Percentiles rank a stretch among this genome's conserved stretches.
phyloP scores from a whole-genome alignment of 1,140 invertebrate species.

The Neodiprion fabricii region DNA sequence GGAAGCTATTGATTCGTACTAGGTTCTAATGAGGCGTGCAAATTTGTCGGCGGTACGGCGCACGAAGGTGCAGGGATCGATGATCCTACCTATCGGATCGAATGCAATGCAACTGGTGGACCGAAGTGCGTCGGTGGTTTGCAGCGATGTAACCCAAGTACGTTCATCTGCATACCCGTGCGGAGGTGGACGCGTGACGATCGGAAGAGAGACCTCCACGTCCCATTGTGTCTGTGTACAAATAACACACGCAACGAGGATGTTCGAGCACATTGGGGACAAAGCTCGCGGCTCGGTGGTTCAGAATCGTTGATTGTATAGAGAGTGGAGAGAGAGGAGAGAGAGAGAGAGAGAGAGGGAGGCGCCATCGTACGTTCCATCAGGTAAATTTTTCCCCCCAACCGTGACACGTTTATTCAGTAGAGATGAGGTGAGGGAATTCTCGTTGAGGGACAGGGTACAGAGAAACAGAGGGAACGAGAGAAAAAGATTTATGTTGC shows the following conservation, averaged over 20 bases:
- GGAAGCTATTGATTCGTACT: slow-evolving; percentile 43
- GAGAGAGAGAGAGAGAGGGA: too few species aligned
- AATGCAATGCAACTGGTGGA: not conserved
- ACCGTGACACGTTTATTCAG: not conserved
- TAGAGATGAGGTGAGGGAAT: not conserved
- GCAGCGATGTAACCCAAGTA: not conserved
- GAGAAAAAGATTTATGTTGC: slow-evolving; percentile 15
- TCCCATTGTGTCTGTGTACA: not conserved
- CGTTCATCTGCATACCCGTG: not conserved
- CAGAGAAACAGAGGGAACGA: not conserved
- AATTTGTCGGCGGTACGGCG: slow-evolving; percentile 12
- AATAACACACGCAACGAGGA: too few species aligned
- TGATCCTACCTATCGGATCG: too few species aligned
- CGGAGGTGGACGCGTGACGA: not conserved
- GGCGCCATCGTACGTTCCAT: too few species aligned
- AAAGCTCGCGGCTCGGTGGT: not conserved
- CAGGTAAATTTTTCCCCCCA: not conserved
- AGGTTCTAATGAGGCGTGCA: slow-evolving; percentile 44
- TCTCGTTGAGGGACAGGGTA: not conserved
- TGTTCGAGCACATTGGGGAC: not conserved
- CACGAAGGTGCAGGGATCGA: slow-evolving; percentile 3
- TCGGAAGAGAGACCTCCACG: not conserved
- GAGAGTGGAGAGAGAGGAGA: not conserved
- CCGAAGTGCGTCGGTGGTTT: not conserved
- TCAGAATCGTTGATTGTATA: not conserved